A percentile compares a stretch with the other conserved stretches of the same genome.
Conservation (phyloP, 2,888 invertebrate species). For the Papilio elwesi region DNA sequence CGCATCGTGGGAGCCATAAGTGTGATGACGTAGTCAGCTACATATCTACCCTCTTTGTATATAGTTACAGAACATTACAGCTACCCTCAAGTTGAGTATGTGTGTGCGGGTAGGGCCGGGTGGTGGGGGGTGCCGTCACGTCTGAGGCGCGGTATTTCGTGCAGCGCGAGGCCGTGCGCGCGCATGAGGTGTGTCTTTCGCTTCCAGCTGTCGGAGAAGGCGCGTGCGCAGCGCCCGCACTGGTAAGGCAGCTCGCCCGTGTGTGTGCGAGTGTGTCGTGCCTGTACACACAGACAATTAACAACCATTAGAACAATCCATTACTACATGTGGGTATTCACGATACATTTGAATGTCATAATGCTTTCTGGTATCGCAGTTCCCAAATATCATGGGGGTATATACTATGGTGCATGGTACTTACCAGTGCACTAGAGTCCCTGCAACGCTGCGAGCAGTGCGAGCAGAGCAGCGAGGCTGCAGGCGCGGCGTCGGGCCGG, state of each 20-base stretch:
- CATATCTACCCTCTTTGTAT: not conserved
- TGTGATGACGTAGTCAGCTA: too few species aligned
- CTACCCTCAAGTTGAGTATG: not conserved
- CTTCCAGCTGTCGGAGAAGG: slow-evolving; percentile 79
- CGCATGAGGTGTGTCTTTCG: slow-evolving; percentile 77
- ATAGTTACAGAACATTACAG: not conserved
- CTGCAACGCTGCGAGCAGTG: slow-evolving; percentile 69
- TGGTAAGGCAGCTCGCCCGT: slow-evolving; percentile 74
- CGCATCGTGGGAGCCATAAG: too few species aligned
- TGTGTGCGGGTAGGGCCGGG: slow-evolving; percentile 26
- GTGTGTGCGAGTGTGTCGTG: slow-evolving; percentile 73
- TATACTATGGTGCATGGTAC: too few species aligned
- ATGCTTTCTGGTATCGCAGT: too few species aligned
- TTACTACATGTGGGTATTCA: too few species aligned
- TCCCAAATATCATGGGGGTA: too few species aligned
- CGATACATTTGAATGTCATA: too few species aligned
- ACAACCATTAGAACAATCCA: too few species aligned
- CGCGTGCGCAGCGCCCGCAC: slow-evolving; percentile 68
- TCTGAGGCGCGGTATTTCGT: slow-evolving; percentile 68
- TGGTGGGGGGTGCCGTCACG: slow-evolving; percentile 52
- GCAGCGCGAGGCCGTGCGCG: slow-evolving; percentile 63
- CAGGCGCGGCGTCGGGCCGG: slow-evolving; percentile 52
- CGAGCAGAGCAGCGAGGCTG: slow-evolving; percentile 60
- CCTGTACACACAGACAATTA: slow-evolving; percentile 49
- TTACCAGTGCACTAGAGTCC: slow-evolving; percentile 68